These are phyloP conservation scores for Ptilodon capucinus DNA, from an alignment of 2,888 invertebrate species.

Conservation along the genomic window DNA sequence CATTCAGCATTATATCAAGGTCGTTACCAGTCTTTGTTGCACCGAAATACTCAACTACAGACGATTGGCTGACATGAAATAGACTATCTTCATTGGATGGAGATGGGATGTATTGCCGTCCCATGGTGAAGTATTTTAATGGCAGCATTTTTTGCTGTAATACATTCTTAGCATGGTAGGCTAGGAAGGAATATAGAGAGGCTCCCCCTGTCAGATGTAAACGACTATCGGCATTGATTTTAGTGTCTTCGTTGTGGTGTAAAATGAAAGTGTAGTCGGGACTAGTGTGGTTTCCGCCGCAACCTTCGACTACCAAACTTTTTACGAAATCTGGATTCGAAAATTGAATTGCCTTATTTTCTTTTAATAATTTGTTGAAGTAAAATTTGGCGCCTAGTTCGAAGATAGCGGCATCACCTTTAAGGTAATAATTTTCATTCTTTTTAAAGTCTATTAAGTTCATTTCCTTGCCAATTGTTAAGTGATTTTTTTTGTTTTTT, in stretches of 20 bases:
- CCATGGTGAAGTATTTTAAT: conserved; percentile 86
- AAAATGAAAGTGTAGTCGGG: conserved; percentile 83
- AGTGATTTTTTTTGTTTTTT: conserved; percentile 70
- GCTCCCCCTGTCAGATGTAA: conserved; percentile 90
- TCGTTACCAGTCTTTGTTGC: conserved; percentile 75
- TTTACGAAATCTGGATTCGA: conserved; percentile 91
- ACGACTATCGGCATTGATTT: conserved; percentile 78
- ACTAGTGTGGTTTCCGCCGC: conserved; percentile 83
- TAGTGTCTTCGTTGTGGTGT: conserved; percentile 79
- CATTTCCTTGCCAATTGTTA: conserved; percentile 78
- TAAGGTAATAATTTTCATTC: conserved; percentile 84
- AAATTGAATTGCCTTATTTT: conserved; percentile 83
- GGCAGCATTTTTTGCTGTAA: conserved; percentile 85
- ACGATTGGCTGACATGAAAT: conserved; percentile 87
- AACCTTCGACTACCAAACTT: conserved; percentile 89
- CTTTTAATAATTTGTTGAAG: conserved; percentile 65
- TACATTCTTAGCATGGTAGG: conserved; percentile 86
- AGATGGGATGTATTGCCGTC: conserved; percentile 85
- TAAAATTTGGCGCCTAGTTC: conserved; percentile 84
- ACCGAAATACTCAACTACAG: conserved; percentile 86
- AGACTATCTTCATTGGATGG: conserved; percentile 73
- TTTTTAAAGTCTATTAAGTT: conserved; percentile 82
- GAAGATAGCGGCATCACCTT: conserved; percentile 87
- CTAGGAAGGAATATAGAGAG: conserved; percentile 88
- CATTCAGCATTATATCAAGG: conserved; percentile 80